phyloP scores from a whole-genome alignment of 1,140 invertebrate species.

The Zaprionus nigranus region DNA sequence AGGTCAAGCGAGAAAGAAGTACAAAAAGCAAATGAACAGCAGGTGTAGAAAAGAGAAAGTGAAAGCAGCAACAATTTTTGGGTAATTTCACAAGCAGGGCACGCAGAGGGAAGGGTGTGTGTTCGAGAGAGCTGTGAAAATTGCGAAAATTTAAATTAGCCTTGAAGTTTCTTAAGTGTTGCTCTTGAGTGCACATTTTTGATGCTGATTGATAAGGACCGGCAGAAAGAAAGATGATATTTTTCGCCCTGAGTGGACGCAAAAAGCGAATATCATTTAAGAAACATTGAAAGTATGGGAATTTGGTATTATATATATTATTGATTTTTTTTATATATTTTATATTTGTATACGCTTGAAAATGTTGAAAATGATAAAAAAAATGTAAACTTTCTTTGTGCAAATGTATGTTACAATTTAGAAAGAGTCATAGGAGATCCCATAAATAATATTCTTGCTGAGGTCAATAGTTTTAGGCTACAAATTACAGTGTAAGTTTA shows the following conservation, averaged over 20 bases:
- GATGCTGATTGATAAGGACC: background rate
- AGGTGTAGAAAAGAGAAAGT: constrained; percentile 19
- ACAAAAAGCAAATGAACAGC: background rate
- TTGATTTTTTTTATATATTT: no score
- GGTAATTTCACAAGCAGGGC: background rate
- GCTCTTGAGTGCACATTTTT: background rate
- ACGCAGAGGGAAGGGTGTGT: background rate
- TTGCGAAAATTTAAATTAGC: constrained; percentile 10
- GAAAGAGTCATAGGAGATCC: no score
- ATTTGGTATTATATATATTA: no score
- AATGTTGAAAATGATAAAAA: no score
- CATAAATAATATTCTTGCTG: no score
- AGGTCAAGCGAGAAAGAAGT: constrained; percentile 17
- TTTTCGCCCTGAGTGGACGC: background rate
- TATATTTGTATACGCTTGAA: no score
- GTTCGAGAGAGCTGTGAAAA: background rate
- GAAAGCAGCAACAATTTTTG: background rate
- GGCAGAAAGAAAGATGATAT: background rate
- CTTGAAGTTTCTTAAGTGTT: background rate
- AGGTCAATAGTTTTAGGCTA: no score
- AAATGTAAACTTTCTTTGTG: no score
- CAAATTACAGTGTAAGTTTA: no score
- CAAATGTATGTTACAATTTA: no score
- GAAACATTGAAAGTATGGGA: no score
- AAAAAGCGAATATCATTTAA: background rate